Evolutionary conservation across 2,113 vertebrate species (phyloP).

Genomic region (Tinamus guttatus): DNA sequence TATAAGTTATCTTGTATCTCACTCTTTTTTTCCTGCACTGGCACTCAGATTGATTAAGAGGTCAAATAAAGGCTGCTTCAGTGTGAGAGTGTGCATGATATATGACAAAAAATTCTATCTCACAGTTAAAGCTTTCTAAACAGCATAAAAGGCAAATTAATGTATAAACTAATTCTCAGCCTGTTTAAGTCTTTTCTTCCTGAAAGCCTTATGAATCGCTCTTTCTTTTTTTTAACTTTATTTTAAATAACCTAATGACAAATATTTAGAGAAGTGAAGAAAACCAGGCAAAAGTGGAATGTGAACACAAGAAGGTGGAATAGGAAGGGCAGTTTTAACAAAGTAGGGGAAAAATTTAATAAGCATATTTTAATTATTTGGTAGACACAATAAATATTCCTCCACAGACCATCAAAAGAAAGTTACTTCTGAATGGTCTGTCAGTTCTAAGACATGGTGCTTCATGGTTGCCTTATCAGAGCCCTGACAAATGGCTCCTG

Average conservation of each 20-base stretch:
- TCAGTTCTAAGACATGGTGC: neutral
- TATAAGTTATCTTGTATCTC: conserved; percentile 71
- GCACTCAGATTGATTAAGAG: conserved; percentile 80
- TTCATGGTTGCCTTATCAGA: neutral
- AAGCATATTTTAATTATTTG: neutral
- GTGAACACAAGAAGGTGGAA: neutral
- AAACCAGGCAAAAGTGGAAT: neutral
- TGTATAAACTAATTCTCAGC: conserved; percentile 70
- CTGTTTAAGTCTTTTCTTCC: conserved; percentile 37
- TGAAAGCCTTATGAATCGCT: neutral
- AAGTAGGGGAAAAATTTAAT: neutral
- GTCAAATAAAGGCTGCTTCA: conserved; percentile 78
- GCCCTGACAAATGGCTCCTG: neutral
- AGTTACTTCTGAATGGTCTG: neutral
- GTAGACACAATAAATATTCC: neutral
- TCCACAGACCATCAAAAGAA: neutral
- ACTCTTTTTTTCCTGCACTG: conserved; percentile 45
- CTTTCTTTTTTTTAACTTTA: neutral
- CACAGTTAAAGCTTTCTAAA: conserved; percentile 71
- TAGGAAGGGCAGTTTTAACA: neutral
- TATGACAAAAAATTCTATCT: conserved; percentile 66
- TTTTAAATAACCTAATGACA: neutral
- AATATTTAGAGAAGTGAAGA: conserved; percentile 16
- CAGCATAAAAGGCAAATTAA: conserved; percentile 72
- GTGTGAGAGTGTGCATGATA: conserved; percentile 57